Base-by-base conservation (phyloP, 2,888 invertebrate species). In the Melolontha melolontha region DNA sequence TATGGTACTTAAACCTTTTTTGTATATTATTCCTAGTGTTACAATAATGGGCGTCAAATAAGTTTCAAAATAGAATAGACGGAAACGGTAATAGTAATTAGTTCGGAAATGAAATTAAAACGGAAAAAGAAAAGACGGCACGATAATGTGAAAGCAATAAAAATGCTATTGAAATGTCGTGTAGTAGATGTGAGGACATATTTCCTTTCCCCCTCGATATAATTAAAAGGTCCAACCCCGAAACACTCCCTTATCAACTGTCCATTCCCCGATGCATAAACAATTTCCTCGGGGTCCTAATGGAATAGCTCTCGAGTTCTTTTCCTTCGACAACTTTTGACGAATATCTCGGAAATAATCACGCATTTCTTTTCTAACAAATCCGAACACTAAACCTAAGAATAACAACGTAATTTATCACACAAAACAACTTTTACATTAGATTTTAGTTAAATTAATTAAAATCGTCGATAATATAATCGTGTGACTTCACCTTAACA, bases 211-310 rank as follows among this genome's bases (percentile, higher is more conserved):
- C 71, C 70, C 68, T 69, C 66, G 67, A 69, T 70, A 77, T 79
- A 80, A 80, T 80, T 80, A 80, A 79, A 80, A 78, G 77, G 74
- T 74, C 76, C 78, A 74, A 75, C 77, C 77, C 76, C 73, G 52
- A 70, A 72, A 73, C 72, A 72, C 72, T 70, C 75, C 74, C 72
- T 70, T 64, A 68, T 69, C 73, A 78, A 77, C 77, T 76, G 76
- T 74, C 76, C 71, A 75, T 77, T 77, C 72, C 76, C 76, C 70
- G 71, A 74, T 77, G 76, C 76, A 77, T 77, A 77, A 76, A 76
- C 74, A 75, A 76, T 75, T 74, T 68, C 67, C 68, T 69, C 66
- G 29, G 54, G 59, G 59, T n/a, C 47, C 59, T 59, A 59, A 59
- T 59, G 59, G 59, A 59, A 42, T 44, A n/a, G 44, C 54, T 40